Percentiles rank a stretch among this genome's conserved stretches.
These are phyloP conservation scores for Xerus inauris DNA, from an alignment of 2,113 vertebrate genomes.

Conservation along the genomic window DNA sequence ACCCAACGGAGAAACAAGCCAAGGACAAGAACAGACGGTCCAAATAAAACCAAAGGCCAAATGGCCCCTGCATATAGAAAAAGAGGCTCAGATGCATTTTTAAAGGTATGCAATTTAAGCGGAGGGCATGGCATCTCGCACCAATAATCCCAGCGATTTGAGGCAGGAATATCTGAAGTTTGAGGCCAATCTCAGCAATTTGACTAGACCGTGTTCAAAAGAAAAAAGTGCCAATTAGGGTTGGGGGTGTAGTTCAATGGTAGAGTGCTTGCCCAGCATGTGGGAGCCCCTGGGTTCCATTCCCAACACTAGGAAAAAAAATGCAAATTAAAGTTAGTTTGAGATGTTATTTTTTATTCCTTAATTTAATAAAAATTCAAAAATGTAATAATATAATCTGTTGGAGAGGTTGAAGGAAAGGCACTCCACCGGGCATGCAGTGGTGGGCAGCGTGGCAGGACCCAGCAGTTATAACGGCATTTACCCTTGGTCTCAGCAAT, in stretches of 20 bases:
- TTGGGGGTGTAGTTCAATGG: too few relatives aligned
- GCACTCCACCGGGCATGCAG: accelerated
- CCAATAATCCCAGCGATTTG: neutral
- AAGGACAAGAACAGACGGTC: neutral
- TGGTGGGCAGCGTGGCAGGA: neutral
- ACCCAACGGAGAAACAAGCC: neutral
- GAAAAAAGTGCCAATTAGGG: too few relatives aligned
- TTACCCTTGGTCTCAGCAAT: neutral
- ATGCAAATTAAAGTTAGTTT: neutral
- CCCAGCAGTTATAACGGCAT: neutral
- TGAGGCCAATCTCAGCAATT: too few relatives aligned
- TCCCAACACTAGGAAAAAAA: neutral
- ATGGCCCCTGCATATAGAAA: neutral
- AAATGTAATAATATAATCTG: neutral
- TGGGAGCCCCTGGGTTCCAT: neutral
- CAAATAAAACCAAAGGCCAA: neutral
- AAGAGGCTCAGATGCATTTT: neutral
- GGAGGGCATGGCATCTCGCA: too few relatives aligned
- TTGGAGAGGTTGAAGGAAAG: neutral
- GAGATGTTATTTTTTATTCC: neutral
- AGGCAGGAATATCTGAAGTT: neutral
- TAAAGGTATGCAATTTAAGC: neutral
- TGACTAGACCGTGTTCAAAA: neutral
- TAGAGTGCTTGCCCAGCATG: too few relatives aligned
- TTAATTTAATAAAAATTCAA: neutral